phyloP scores from a whole-genome alignment of 2,797 vertebrate species.

The Phaenicophaeus curvirostris region DNA sequence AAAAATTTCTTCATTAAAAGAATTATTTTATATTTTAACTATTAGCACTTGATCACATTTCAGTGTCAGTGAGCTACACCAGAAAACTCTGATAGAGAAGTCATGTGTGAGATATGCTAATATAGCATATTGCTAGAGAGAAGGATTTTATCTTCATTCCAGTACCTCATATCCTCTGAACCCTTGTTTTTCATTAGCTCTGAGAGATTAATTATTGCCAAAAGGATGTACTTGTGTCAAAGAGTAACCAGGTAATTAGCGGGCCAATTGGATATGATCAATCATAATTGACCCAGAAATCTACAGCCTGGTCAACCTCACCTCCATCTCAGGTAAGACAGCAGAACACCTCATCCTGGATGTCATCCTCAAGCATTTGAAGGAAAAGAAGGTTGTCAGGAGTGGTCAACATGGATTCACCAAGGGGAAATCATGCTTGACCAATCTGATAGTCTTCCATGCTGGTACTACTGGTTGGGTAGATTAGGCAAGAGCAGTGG shows the following conservation, averaged over 20 bases:
- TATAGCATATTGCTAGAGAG: neutral
- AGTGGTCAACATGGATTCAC: no score
- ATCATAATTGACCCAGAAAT: neutral
- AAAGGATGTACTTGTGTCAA: neutral
- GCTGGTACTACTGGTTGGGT: no score
- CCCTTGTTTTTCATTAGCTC: neutral
- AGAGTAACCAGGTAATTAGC: neutral
- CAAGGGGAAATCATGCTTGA: no score
- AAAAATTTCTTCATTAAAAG: neutral
- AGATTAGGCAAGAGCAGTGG: no score
- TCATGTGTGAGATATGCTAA: neutral
- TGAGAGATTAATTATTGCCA: neutral
- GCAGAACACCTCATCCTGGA: no score
- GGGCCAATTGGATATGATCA: neutral
- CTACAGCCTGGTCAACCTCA: no score
- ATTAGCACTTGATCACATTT: neutral
- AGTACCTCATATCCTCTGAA: neutral
- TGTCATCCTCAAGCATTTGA: no score
- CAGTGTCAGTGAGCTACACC: neutral
- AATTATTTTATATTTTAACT: neutral
- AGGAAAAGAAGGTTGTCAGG: no score
- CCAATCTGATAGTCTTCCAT: no score
- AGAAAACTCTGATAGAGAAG: neutral
- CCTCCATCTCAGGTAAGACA: no score
- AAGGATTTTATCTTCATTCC: neutral